Percentiles rank a stretch among this genome's conserved stretches.
Conservation (phyloP, 2,888 invertebrate genomes). For the Sinodicranocentrus sp. region DNA sequence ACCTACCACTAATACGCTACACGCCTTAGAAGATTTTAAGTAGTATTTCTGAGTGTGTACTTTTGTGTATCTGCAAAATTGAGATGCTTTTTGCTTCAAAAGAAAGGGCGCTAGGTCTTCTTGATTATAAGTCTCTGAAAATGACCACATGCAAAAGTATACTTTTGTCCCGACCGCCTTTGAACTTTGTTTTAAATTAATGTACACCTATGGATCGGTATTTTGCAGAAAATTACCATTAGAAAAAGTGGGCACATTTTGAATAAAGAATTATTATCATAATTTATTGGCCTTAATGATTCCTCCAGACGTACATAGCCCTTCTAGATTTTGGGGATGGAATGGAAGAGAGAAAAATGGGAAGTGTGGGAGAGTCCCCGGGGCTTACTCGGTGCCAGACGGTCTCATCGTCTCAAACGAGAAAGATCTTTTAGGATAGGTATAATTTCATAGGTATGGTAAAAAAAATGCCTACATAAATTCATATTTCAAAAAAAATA, state of each 20-base stretch:
- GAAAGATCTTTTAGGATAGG: not conserved
- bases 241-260: too few relatives aligned
- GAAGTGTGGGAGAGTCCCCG: too few relatives aligned
- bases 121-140: not conserved
- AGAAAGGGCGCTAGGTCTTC: not conserved
- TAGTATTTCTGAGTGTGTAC: too few relatives aligned
- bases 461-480: too few relatives aligned
- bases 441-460: too few relatives aligned
- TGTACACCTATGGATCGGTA: not conserved
- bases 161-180: not conserved
- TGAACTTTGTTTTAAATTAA: not conserved
- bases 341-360: too few relatives aligned
- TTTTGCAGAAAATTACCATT: too few relatives aligned
- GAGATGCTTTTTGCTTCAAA: not conserved
- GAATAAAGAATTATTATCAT: conserved; percentile 7
- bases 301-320: conserved; percentile 1
- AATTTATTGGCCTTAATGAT: conserved; percentile 14
- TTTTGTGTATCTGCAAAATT: not conserved
- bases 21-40: too few relatives aligned
- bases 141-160: not conserved
- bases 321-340: not conserved
- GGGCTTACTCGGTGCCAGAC: conserved; percentile 16
- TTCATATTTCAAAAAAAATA: too few relatives aligned
- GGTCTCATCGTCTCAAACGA: conserved; percentile 15
- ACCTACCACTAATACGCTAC: too few relatives aligned